Evolutionary conservation across 2,797 vertebrate genomes (phyloP).

Genomic region (Anabas testudineus): DNA sequence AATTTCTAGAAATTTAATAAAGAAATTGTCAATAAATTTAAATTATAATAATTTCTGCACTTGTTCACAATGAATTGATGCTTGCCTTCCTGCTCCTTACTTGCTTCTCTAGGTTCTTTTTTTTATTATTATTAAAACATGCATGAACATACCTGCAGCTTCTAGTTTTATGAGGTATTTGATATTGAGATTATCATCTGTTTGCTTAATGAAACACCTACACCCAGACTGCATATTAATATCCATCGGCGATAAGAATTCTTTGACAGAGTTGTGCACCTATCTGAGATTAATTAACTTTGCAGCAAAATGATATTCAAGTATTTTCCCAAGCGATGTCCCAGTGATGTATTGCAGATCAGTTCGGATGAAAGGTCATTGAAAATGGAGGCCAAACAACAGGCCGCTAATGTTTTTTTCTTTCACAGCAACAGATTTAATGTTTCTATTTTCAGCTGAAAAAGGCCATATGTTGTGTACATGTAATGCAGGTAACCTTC

Average conservation of each 20-base stretch:
- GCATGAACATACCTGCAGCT: not conserved
- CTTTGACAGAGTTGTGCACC: not conserved
- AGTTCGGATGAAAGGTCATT: slow-evolving; percentile 37
- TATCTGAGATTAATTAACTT: slow-evolving; percentile 18
- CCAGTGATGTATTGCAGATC: slow-evolving; percentile 9
- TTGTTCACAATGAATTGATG: too few species aligned
- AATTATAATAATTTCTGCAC: too few species aligned
- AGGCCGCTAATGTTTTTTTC: slow-evolving; percentile 6
- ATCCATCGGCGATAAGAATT: not conserved
- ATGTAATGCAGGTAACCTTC: slow-evolving; percentile 69
- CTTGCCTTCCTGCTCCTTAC: too few species aligned
- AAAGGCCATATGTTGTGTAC: slow-evolving; percentile 36
- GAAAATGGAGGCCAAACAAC: slow-evolving; percentile 16
- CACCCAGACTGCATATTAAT: not conserved
- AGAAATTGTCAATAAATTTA: too few species aligned
- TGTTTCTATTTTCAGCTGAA: slow-evolving; percentile 30
- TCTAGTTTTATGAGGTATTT: not conserved
- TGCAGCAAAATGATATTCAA: slow-evolving; percentile 8
- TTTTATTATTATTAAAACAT: not conserved
- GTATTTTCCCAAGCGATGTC: not conserved
- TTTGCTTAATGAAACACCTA: slow-evolving; percentile 5
- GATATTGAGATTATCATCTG: not conserved
- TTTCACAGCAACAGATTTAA: not conserved
- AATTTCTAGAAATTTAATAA: too few species aligned
- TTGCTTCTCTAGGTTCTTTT: not conserved